These are phyloP conservation scores for Delphinapterus leucas DNA, from an alignment of 2,113 vertebrate genomes.

Conservation along the genomic window DNA sequence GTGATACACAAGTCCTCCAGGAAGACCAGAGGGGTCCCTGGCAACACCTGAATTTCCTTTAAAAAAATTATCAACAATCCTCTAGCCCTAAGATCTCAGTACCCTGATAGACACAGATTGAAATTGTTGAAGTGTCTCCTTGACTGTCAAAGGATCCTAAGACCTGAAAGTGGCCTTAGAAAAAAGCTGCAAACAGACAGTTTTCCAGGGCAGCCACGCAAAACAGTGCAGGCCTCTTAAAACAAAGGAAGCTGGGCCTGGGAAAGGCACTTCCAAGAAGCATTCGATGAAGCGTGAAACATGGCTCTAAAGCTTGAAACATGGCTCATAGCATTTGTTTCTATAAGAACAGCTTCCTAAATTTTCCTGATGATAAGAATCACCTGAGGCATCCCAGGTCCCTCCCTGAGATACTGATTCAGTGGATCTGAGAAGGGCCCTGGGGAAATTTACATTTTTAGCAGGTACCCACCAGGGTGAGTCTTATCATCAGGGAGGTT, in stretches of 20 bases:
- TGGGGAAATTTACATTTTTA: neutral
- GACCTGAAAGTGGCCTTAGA: neutral
- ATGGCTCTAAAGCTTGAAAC: neutral
- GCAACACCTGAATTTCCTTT: neutral
- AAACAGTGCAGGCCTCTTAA: neutral
- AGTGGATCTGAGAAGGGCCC: neutral
- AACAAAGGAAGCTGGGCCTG: neutral
- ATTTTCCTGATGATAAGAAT: neutral
- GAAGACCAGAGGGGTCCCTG: neutral
- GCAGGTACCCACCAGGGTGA: neutral
- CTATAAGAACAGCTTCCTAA: neutral
- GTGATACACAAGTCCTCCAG: neutral
- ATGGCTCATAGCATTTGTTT: neutral
- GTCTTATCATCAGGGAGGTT: neutral
- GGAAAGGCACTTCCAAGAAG: neutral
- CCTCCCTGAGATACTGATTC: neutral
- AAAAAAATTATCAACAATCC: neutral
- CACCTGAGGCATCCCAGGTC: neutral
- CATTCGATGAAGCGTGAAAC: neutral
- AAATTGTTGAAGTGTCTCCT: neutral
- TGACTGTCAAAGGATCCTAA: constrained; percentile 4
- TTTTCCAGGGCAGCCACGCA: neutral
- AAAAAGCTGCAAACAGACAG: neutral
- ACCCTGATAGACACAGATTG: neutral
- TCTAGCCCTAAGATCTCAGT: neutral